Evolutionary conservation across 2,113 vertebrate genomes (phyloP), one percentile per base, ranked within the genome.

Genomic region (Vimba vimba): DNA sequence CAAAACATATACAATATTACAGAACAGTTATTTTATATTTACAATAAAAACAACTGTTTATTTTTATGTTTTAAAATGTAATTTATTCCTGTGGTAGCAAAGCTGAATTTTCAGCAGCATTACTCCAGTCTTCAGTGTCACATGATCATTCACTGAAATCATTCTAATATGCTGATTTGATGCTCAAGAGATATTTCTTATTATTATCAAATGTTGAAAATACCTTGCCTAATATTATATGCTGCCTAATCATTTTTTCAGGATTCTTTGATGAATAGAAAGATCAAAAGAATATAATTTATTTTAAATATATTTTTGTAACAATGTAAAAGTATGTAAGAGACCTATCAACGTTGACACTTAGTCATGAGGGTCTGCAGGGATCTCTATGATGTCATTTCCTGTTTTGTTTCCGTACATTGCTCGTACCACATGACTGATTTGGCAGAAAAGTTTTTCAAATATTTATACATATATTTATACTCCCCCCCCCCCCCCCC

Each of bases 1-100:
- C 75, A 91, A 91, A 43, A 64, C 8, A 88, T 9, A 74, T 45
- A 45, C 10, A 74, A 52, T 17, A 52, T 76, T 30, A 76, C 13
- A 5, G 15, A 15, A 52, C 4, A 4, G 12, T 50, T 50, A 43
- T 43, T 43, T 43, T 43, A 43, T 43, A 43, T 43, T 43, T 43
- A 50, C 47, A 15, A 50, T 50, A 50, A 4, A 50, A 27, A 30
- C 6, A 27, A 64, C 12, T 62, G 10, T 62, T 25, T 30, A 27
- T 15, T 25, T 62, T 13, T 2, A 5, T 27, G 25, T 64, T 27
- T 64, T 30, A 4, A 30, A 30, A 66, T 66, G 13, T 17, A 15
- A 66, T 66, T 66, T 27, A 5, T 64, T 64, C 62, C 27, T 30
- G n/a, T 62, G 13, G 25, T 30, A 13, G 12, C 62, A 66, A 66